These are phyloP conservation scores for Myodes glareolus DNA, from an alignment of 2,113 vertebrate species.

Conservation along the genomic window DNA sequence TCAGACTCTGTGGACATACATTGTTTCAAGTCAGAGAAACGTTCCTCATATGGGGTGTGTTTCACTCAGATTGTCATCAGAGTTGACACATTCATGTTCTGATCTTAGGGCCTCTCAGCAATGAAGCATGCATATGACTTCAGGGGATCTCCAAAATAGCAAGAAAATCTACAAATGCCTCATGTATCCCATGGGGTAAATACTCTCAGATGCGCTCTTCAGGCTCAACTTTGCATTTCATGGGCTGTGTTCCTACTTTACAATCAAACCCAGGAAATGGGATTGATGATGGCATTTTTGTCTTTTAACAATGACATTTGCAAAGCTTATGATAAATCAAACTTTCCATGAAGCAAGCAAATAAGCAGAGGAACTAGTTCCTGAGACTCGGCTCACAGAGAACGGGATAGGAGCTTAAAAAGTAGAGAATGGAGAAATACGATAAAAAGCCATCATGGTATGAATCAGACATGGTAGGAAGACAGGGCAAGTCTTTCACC, in stretches of 20 bases:
- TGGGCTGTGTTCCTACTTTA: neutral
- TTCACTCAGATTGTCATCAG: accelerated
- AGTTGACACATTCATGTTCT: neutral
- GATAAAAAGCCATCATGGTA: neutral
- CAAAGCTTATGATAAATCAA: neutral
- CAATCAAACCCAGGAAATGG: neutral
- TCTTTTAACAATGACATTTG: accelerated
- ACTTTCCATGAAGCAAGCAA: accelerated
- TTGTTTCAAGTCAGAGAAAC: neutral
- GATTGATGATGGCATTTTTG: neutral
- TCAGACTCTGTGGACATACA: neutral
- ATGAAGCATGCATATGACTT: neutral
- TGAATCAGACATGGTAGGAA: neutral
- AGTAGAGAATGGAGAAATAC: neutral
- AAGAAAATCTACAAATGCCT: accelerated
- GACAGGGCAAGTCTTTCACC: neutral
- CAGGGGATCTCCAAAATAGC: accelerated
- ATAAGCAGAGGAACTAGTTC: neutral
- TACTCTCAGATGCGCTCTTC: neutral
- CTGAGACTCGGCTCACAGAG: accelerated
- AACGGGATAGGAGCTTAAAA: neutral
- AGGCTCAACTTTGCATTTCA: accelerated
- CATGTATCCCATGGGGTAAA: neutral
- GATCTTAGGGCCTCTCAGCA: accelerated
- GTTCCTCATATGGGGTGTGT: accelerated